Evolutionary conservation across 1,140 invertebrate genomes (phyloP), one percentile per base, ranked within the genome.

Genomic region (Belonocnema kinseyi): DNA sequence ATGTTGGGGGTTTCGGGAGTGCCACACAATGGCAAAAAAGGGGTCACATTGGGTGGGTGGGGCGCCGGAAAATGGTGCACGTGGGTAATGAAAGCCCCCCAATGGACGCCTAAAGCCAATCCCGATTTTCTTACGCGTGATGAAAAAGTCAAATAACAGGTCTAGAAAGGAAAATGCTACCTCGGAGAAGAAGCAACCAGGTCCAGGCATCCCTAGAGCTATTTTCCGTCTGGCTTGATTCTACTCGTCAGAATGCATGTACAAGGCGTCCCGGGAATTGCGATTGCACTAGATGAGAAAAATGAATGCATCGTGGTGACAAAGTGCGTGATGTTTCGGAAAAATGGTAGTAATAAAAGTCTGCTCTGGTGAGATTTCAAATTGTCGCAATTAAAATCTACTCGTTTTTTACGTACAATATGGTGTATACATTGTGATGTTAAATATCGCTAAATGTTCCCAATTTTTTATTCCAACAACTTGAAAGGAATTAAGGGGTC

Each of bases 171-270:
- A 40, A 66, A 66, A 33, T 66, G 61, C 16, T 33, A n/a, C 40
- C 53, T 54, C 11, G 10, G 5, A 54, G 17, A 54, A 54, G 61
- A 66, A 66, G 40, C n/a, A 66, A 66, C 14, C 26, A 26, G 21
- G 13, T 66, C 40, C 61, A 66, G 46, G 16, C 26, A 66, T 66
- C 61, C 61, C 26, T 46, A 40, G 61, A 66, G 61, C 61, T 66
- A 66, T 66, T 66, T 66, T 66, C 61, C 61, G 61, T 66, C 61
- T 66, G 33, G 61, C 61, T 40, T 66, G 21, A 66, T 66, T 66
- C n/a, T 40, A 46, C n/a, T 33, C 61, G 14, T 33, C 26, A 66
- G 33, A 66, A 66, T 66, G 40, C 40, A 16, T 46, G 61, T 46
- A 66, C 61, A 66, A 66, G 61, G 33, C 13, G 14, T 16, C 33